These are phyloP conservation scores for Ciconia stormi DNA, from an alignment of 2,113 vertebrate species.

Conservation along the genomic window DNA sequence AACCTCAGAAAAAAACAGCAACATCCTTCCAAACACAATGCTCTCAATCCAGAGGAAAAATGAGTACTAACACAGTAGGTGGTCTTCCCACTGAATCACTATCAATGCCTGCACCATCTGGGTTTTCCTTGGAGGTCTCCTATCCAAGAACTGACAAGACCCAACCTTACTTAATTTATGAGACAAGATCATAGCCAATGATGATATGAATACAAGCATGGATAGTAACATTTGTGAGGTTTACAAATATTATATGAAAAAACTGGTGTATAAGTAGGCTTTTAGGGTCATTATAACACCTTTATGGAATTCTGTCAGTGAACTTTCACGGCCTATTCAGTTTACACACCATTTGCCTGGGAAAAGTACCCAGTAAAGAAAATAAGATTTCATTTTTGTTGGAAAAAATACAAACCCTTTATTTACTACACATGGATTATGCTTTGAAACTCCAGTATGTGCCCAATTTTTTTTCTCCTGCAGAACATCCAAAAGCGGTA, in stretches of 20 bases:
- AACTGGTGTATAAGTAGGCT: not conserved
- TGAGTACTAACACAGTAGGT: slow-evolving; percentile 61
- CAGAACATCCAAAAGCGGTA: not conserved
- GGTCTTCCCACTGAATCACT: slow-evolving; percentile 53
- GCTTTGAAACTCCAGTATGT: not conserved
- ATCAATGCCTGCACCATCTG: slow-evolving; percentile 68
- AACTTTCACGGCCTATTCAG: not conserved
- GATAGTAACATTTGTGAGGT: not conserved
- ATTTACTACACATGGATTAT: not conserved
- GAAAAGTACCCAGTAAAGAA: not conserved
- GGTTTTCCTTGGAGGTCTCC: slow-evolving; percentile 60
- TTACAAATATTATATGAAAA: not conserved
- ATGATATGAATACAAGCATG: not conserved
- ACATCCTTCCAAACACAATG: not conserved
- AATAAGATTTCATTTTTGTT: not conserved
- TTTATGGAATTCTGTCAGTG: not conserved
- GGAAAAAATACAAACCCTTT: not conserved
- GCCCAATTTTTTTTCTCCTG: not conserved
- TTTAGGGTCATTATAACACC: not conserved
- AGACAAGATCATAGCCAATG: slow-evolving; percentile 48
- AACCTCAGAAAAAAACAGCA: not conserved
- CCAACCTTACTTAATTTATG: slow-evolving; percentile 64
- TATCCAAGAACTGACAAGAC: slow-evolving; percentile 58
- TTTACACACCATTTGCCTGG: not conserved
- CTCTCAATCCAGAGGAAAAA: slow-evolving; percentile 39